Base-by-base conservation (phyloP, 2,888 invertebrate species). In the Neoascia interrupta region DNA sequence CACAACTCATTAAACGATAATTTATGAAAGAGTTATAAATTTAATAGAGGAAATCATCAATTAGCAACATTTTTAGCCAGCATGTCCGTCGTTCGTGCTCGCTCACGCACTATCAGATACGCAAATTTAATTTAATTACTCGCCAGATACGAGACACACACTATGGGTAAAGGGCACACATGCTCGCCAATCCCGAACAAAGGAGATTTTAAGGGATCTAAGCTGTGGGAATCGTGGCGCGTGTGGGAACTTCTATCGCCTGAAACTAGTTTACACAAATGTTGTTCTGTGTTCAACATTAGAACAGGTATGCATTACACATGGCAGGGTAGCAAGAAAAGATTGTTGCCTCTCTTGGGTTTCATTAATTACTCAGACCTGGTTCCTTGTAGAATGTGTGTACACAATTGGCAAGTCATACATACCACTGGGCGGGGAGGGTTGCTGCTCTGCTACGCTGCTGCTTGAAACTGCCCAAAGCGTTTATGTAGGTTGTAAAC, bases 181-280 rank as follows among this genome's bases (percentile, higher is more conserved):
- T 6, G 31, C 31, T 3, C 31, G 31, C 31, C 31, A 3, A 43
- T 23, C 21, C 3, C 21, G 16, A 43, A 39, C 23, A 26, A 49
- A 23, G 31, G 13, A 18, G 26, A 39, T 19, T 31, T n/a, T 3
- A 60, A 28, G 26, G 49, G 61, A 60, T 23, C 41, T 54, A 15
- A 15, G 19, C 16, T 11, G n/a, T 8, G 6, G 0, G 6, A 18
- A 16, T 10, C 13, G 6, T 0, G 2, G 34, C 4, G 11, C n/a
- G 37, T 70, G 45, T 54, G 45, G 31, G 53, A 61, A 70, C 47
- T 31, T 54, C 26, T 23, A 61, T 53, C 37, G 43, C 66, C 34
- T 47, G 13, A 36, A 54, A 63, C 54, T 56, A 37, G 47, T 53
- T 61, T 54, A n/a, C 3, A 36, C 63, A 47, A 63, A 45, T 45